phyloP scores from a whole-genome alignment of 2,888 invertebrate species.

The Laothoe populi region DNA sequence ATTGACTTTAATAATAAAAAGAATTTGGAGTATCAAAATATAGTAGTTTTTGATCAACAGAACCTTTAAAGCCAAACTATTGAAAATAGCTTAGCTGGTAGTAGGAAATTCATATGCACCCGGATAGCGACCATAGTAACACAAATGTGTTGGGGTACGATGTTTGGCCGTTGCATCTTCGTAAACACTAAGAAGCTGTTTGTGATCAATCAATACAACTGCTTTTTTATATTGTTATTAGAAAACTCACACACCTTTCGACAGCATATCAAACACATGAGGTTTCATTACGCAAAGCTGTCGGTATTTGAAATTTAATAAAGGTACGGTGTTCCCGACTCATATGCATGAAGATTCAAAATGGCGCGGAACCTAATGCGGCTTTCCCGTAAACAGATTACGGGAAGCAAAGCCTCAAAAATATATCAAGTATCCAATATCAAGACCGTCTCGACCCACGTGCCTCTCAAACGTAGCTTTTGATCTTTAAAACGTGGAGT shows the following conservation, averaged over 20 bases:
- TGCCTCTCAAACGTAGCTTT: conserved; percentile 17
- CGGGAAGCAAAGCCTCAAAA: conserved; percentile 19
- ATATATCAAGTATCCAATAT: conserved; percentile 22
- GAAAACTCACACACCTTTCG: conserved; percentile 11
- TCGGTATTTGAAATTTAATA: conserved; percentile 21
- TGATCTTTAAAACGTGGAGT: conserved; percentile 17
- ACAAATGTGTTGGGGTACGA: too few relatives aligned
- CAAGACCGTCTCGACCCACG: conserved; percentile 17
- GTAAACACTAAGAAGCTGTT: neutral
- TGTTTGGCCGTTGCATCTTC: too few relatives aligned
- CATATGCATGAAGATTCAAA: conserved; percentile 19
- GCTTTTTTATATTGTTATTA: neutral
- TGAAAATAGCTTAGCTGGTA: too few relatives aligned
- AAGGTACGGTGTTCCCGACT: conserved; percentile 9
- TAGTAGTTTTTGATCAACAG: too few relatives aligned
- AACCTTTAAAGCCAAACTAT: too few relatives aligned
- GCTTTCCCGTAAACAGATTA: conserved; percentile 17
- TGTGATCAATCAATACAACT: neutral
- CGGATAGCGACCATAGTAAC: too few relatives aligned
- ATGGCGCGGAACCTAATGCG: conserved; percentile 10
- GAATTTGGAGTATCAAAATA: too few relatives aligned
- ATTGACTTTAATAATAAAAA: too few relatives aligned
- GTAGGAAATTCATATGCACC: too few relatives aligned
- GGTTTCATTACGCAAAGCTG: neutral
- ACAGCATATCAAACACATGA: conserved; percentile 9